phyloP scores from a whole-genome alignment of 2,888 invertebrate genomes.

The Acanthoscelides obtectus region DNA sequence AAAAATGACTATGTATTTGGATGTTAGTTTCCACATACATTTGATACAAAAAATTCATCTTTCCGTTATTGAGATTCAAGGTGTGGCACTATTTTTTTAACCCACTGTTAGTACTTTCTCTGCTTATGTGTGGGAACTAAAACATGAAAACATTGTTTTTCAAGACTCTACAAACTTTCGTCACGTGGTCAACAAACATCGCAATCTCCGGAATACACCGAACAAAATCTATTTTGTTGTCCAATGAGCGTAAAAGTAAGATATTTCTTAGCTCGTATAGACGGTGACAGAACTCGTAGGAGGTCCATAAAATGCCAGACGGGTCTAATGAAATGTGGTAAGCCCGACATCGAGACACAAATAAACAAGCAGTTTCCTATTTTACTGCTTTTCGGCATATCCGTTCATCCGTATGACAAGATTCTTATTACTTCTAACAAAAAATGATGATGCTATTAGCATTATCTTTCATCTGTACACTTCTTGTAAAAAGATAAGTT shows the following conservation, averaged over 20 bases:
- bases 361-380: neutral
- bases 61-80: no score
- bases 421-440: neutral
- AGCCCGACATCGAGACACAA: neutral
- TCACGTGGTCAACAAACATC: neutral
- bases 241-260: neutral
- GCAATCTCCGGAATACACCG: neutral
- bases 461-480: neutral
- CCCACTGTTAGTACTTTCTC: no score
- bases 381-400: neutral
- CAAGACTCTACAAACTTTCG: no score
- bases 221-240: neutral
- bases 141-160: no score
- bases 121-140: no score
- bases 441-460: neutral
- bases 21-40: no score
- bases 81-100: no score
- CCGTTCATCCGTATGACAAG: neutral
- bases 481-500: no score
- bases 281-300: neutral
- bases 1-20: no score
- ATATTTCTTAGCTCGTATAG: neutral
- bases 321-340: neutral
- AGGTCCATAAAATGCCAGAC: neutral
- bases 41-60: no score